These are phyloP conservation scores for Corythoichthys intestinalis DNA, from an alignment of 2,113 vertebrate genomes.

Conservation along the genomic window DNA sequence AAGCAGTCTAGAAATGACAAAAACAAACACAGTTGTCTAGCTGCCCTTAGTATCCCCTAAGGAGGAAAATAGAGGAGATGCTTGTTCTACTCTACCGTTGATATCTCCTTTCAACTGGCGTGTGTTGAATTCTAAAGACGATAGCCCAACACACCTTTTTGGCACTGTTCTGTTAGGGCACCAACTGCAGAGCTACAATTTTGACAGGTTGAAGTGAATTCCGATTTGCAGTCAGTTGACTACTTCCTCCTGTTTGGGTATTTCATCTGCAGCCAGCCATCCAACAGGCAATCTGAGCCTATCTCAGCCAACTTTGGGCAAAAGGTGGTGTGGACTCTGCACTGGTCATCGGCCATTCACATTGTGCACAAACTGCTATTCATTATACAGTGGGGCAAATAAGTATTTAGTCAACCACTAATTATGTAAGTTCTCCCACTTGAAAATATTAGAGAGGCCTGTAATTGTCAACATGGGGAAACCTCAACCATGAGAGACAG, in stretches of 20 bases:
- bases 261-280: conserved; percentile 24
- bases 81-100: background rate
- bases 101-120: background rate
- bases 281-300: background rate
- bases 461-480: too few species aligned
- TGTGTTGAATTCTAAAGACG: background rate
- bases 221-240: background rate
- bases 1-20: background rate
- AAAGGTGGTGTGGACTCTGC: too few species aligned
- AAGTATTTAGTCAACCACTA: too few species aligned
- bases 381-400: too few species aligned
- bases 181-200: background rate
- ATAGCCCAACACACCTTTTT: background rate
- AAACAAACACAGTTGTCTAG: background rate
- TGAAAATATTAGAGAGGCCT: too few species aligned
- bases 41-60: background rate
- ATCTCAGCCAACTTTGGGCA: too few species aligned
- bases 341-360: too few species aligned
- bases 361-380: too few species aligned
- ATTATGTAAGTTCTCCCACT: too few species aligned
- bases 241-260: conserved; percentile 10
- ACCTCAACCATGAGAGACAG: too few species aligned
- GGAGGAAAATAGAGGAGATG: background rate
- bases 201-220: background rate
- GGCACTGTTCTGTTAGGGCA: background rate